Base-by-base conservation (phyloP, 2,113 vertebrate genomes). In the Dromiciops gliroides region DNA sequence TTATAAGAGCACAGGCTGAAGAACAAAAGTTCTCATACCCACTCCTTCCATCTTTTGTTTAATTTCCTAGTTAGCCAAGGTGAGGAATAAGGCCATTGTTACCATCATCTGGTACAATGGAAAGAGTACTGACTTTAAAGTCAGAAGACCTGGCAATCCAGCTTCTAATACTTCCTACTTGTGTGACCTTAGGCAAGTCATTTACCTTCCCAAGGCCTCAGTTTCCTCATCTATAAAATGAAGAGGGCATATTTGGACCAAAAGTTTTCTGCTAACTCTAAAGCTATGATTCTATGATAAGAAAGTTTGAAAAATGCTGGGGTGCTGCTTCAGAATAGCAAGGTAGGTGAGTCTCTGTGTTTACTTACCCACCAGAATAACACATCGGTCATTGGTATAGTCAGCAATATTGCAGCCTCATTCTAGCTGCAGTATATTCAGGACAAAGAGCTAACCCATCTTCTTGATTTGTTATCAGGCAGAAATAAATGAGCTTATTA, bases 401-500 rank as follows among this genome's bases (percentile, higher is more conserved):
- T 75, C 14, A 75, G 31, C 60, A n/a, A 16, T 11, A 56, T 67
- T 67, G 37, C 37, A 75, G 31, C 37, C 60, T n/a, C 16, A 75
- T 75, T 75, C 60, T 75, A 37, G 11, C 14, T n/a, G 3, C 12
- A 37, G 1, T 12, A 7, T 6, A 97, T 99, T 99, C 52, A 99
- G 98, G 95, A 99, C 98, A 50, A 99, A 99, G 0, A 99, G 99
- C n/a, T n/a, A n/a, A n/a, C 37, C 99, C 99, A 26, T 99, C 99
- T 9, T 99, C 99, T 90, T 99, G 98, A 98, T 99, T 99, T 28
- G 99, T 99, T 48, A 99, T 99, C 97, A 99, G 95, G 97, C 99
- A 99, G 98, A 99, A 99, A 44, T 98, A 99, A 48, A 99, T 98
- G 0, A 99, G 99, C 99, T 99, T 99, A 98, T 99, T 99, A 97